Evolutionary conservation across 2,113 vertebrate species (phyloP), one percentile per base, ranked within the genome.

Genomic region (Tachycineta bicolor): DNA sequence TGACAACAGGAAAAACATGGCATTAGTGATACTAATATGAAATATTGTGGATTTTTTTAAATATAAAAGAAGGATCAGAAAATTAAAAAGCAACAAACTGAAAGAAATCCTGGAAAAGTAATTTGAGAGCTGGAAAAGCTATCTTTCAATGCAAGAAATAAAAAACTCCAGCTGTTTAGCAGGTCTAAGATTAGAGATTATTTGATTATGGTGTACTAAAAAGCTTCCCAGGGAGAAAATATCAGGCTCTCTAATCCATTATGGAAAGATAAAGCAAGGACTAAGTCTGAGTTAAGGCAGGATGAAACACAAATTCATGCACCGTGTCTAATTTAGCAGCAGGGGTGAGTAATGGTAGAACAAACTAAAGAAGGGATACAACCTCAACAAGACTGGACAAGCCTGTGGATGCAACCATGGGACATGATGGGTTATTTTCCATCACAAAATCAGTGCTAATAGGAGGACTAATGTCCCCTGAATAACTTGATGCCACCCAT

Each of bases 301-400:
- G 43, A 76, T 52, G 50, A 86, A 96, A 90, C 76, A 87, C n/a
- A 83, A 95, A 90, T 73, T 90, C 29, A 44, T 49, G 25, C 37
- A 53, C 18, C 53, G 16, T 77, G 82, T 86, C 71, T 90, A 58
- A 92, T 88, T 83, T 80, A 83, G 43, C 71, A 80, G 37, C 55
- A 71, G 25, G n/a, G 7, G 3, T 47, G 23, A 85, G 41, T 60
- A 89, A 68, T 0, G 0, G n/a, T 23, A 75, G 37, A 85, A 80
- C 37, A 69, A 91, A 83, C 28, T 64, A 56, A 87, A 90, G 73
- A 87, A 23, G 11, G 25, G 49, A 46, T 68, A 49, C 56, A 90
- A n/a, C 24, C 16, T 85, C 47, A 84, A 0, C 10, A 69, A 39
- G 73, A 65, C 20, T 44, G 11, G 28, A 25, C 56, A 92, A 43